These are phyloP conservation scores for Cyclophora albipunctata DNA, from an alignment of 2,888 invertebrate species.

Conservation along the genomic window DNA sequence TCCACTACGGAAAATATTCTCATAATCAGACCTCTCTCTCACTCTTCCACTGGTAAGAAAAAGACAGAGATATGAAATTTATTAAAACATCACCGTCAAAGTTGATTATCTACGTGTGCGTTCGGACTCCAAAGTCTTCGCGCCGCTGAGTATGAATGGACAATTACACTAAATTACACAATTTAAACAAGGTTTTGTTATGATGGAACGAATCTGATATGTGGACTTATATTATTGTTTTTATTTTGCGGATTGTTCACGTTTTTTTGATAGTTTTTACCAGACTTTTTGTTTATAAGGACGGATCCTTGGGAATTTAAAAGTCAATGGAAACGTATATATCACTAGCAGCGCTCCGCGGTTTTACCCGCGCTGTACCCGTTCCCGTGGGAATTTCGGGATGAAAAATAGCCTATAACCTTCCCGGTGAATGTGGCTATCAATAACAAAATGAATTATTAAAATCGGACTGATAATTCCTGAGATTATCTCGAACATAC, in stretches of 20 bases:
- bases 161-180: conserved; percentile 54
- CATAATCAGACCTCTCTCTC: conserved; percentile 17
- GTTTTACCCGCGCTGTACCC: too few relatives aligned
- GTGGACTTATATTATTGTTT: conserved; percentile 25
- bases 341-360: too few relatives aligned
- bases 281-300: too few relatives aligned
- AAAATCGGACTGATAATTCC: too few relatives aligned
- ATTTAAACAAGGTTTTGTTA: conserved; percentile 45
- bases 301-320: too few relatives aligned
- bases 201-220: conserved; percentile 26
- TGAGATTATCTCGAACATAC: too few relatives aligned
- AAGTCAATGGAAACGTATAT: too few relatives aligned
- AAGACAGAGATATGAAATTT: conserved; percentile 39
- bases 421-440: too few relatives aligned
- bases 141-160: conserved; percentile 39
- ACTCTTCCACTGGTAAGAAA: conserved; percentile 23
- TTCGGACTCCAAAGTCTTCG: conserved; percentile 36
- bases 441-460: too few relatives aligned
- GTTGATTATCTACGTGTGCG: conserved; percentile 65
- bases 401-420: too few relatives aligned
- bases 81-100: conserved; percentile 52
- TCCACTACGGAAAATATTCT: conserved; percentile 31
- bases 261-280: not conserved
- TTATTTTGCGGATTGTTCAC: conserved; percentile 2
- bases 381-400: too few relatives aligned